Base-by-base conservation (phyloP, 2,888 invertebrate genomes). In the Octodonta nipae region DNA sequence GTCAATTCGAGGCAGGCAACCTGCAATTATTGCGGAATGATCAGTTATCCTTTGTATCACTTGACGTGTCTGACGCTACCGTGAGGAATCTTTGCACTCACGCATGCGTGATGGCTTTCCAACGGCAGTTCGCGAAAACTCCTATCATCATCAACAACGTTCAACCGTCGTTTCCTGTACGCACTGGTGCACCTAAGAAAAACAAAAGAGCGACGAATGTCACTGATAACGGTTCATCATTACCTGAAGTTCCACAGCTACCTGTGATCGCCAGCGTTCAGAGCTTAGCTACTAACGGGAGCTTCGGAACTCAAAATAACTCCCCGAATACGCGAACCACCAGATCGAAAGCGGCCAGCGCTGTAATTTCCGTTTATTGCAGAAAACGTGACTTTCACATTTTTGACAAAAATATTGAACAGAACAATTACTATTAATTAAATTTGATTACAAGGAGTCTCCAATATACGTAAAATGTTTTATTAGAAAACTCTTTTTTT, bases 31-130 rank as follows among this genome's bases (percentile, higher is more conserved):
- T 85, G 85, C 51, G 72, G 71, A 40, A 67, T 74, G 25, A 27
- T 39, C 8, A 27, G 41, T 0, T 70, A 76, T 43, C 80, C 84
- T 0, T 78, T 82, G 49, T 85, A 83, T 54, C 84, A 85, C 54
- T 62, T 85, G 41, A 83, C 83, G 2, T 85, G 84, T 83, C 84
- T 0, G 85, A 86, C 51, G 81, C 82, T 3, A 79, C 83, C 2
- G 77, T 84, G 37, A 65, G 84, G 27, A 83, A 83, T 57, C 85
- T 86, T 58, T 86, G 85, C 61, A 77, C 81, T 7, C 83, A 84
- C 56, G 75, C 77, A 49, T 85, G 85, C 52, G 84, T 83, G 0
- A 78, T 83, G 78, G 70, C 74, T 41, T 85, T 84, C 54, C 84
- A 85, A 57, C 66, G 67, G 35, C 71, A 73, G 43, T 75, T 71